Conservation (phyloP, 1,140 invertebrate genomes). For the Zeugodacus cucurbitae region DNA sequence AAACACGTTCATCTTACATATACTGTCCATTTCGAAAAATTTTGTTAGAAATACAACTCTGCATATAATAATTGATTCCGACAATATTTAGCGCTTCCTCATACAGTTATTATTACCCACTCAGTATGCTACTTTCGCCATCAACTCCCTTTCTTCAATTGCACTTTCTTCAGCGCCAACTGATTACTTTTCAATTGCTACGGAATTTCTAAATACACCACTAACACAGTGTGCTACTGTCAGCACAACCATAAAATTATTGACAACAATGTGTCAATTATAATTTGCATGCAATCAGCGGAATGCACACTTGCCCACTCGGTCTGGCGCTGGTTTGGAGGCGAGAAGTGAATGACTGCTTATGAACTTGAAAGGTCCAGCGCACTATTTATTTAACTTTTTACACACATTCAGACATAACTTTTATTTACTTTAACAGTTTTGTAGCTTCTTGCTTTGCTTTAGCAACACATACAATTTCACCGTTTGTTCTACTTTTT, state of each 20-base stretch:
- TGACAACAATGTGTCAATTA: background rate
- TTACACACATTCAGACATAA: background rate
- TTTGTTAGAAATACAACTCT: too few relatives aligned
- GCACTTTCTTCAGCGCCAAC: background rate
- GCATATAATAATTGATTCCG: too few relatives aligned
- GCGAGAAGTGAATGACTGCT: slow-evolving; percentile 24
- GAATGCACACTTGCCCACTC: background rate
- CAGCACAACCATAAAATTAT: background rate
- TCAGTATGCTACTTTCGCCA: background rate
- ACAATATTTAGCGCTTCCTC: too few relatives aligned
- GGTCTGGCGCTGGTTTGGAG: background rate
- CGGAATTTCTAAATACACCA: background rate
- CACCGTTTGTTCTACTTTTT: background rate
- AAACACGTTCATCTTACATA: too few relatives aligned
- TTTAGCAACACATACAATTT: background rate
- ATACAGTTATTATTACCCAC: too few relatives aligned
- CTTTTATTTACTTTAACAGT: too few relatives aligned
- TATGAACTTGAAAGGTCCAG: slow-evolving; percentile 21
- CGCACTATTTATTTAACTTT: background rate
- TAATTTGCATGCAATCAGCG: background rate
- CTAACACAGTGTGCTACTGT: slow-evolving; percentile 19
- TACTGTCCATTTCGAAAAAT: too few relatives aligned
- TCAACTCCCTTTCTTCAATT: background rate
- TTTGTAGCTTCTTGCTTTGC: background rate
- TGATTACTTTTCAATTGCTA: background rate